Base-by-base conservation (phyloP, 2,888 invertebrate genomes). In the Blastobasis lacticolella region DNA sequence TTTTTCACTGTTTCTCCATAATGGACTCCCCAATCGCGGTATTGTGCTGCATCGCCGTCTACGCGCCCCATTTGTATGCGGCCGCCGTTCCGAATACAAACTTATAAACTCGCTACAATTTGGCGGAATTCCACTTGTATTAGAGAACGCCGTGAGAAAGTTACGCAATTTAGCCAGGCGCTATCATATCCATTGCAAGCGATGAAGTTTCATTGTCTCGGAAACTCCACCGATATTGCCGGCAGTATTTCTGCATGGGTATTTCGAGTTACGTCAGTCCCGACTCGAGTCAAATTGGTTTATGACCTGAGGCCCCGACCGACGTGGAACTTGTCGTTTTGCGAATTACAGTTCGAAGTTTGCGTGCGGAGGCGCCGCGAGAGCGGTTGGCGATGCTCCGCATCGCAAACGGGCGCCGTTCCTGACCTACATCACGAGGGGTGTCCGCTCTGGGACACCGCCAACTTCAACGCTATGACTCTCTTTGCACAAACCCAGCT, bases 391-490 rank as follows among this genome's bases (percentile, higher is more conserved):
- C 3, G 23, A 53, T 63, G 62, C 67, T 61, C 64, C 66, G 69
- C 69, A 66, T 64, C 58, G 67, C 66, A 64, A 73, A 73, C 60
- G 67, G 71, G 71, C 78, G 69, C 75, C 69, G 77, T 73, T 73
- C 76, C 80, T 85, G 86, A 86, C 85, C 86, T 84, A 85, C 69
- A 81, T 85, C 72, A 71, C 71, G 67, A 64, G 67, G 72, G 70
- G 66, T 67, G 72, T 69, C 23, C 23, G 23, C 23, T 23, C 81
- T 81, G 84, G 81, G 77, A 71, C 72, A 67, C 66, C 69, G 82
- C 84, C 83, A 85, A 81, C 69, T 75, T 57, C 63, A 69, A 60
- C 59, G 66, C 66, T 64, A 56, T 56, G 61, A 57, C 52, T 56
- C 51, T 55, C 58, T 61, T 59, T 56, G 54, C 56, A 67, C 60